phyloP scores from a whole-genome alignment of 2,888 invertebrate genomes.

The Schizaphis graminum region DNA sequence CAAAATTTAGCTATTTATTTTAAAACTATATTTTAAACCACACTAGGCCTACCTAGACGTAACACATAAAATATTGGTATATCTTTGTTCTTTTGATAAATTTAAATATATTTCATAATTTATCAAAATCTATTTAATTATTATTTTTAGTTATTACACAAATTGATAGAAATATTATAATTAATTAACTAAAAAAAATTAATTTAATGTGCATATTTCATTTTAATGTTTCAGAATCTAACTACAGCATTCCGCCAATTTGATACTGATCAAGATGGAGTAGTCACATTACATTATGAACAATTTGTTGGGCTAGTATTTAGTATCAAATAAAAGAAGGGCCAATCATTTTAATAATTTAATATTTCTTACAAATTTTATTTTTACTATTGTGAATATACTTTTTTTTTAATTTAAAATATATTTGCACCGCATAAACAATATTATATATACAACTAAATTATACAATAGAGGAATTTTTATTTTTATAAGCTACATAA shows the following conservation, averaged over 20 bases:
- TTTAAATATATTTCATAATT: not conserved
- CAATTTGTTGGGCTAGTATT: slow-evolving; percentile 93
- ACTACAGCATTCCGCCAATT: slow-evolving; percentile 89
- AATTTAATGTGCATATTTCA: not conserved
- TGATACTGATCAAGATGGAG: slow-evolving; percentile 94
- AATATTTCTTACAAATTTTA: not conserved
- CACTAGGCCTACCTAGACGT: not conserved
- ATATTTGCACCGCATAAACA: not conserved
- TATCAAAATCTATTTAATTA: not conserved
- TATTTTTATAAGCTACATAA: slow-evolving; percentile 35
- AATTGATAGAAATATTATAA: not conserved
- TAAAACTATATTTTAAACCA: not conserved
- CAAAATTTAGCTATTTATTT: not conserved
- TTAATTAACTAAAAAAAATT: not conserved
- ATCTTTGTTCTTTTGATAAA: not conserved
- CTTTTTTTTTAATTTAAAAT: slow-evolving; percentile 2
- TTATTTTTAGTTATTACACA: not conserved
- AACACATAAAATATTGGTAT: not conserved
- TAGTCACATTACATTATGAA: slow-evolving; percentile 95
- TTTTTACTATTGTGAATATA: not conserved
- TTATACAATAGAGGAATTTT: not conserved
- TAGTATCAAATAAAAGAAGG: slow-evolving; percentile 66
- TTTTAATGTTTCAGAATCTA: slow-evolving; percentile 80
- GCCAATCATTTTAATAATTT: slow-evolving; percentile 58
- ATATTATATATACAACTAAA: not conserved